Conservation (phyloP, 2,888 invertebrate species). For the Ornithoptera alexandrae region DNA sequence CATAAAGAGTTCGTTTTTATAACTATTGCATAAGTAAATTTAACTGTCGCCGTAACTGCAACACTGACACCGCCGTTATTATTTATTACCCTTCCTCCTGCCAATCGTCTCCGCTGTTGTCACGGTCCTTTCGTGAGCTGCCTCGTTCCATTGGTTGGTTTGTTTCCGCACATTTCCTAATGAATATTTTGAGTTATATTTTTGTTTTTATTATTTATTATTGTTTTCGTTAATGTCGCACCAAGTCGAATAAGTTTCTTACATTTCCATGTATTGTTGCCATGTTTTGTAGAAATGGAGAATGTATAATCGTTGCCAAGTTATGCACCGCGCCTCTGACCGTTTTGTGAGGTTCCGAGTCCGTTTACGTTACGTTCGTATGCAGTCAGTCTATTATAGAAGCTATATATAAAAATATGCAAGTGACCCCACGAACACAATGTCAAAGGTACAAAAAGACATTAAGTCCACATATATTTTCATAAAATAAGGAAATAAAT, state of each 20-base stretch:
- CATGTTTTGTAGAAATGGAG: background rate
- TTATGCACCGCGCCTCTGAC: background rate
- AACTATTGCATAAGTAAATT: slow-evolving; percentile 37
- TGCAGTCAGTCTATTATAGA: background rate
- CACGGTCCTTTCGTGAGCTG: background rate
- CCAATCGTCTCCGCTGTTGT: too few species aligned
- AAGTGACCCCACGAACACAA: slow-evolving; percentile 53
- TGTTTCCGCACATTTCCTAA: slow-evolving; percentile 37
- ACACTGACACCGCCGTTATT: slow-evolving; percentile 39
- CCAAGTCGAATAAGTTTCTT: too few species aligned
- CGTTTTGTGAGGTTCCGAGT: background rate
- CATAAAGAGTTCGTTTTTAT: slow-evolving; percentile 46
- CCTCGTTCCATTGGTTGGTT: background rate
- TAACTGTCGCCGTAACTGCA: slow-evolving; percentile 38
- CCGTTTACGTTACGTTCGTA: background rate
- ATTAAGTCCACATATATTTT: slow-evolving; percentile 67
- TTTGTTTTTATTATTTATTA: slow-evolving; percentile 34
- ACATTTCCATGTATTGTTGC: background rate
- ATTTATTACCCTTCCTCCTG: slow-evolving; percentile 35
- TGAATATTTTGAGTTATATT: slow-evolving; percentile 42
- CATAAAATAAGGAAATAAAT: slow-evolving; percentile 52
- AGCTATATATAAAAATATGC: background rate
- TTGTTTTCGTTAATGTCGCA: background rate
- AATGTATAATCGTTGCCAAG: background rate
- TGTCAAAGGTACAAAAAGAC: slow-evolving; percentile 64